A percentile compares a stretch with the other conserved stretches of the same genome.
Evolutionary conservation across 2,888 invertebrate species (phyloP).

Genomic region (Stenichneumon culpator): DNA sequence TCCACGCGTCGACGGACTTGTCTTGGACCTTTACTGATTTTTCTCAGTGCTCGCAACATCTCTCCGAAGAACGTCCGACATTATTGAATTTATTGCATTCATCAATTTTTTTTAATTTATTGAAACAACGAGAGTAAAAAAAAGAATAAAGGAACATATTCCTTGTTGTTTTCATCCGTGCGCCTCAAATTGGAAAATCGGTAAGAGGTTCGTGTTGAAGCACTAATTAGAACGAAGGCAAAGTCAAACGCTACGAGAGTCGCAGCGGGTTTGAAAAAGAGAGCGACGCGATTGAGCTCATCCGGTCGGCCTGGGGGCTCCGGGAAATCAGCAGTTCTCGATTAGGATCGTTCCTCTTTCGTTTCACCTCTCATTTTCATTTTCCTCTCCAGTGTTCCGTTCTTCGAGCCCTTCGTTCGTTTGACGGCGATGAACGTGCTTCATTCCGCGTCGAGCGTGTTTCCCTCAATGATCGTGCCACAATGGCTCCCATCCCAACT

Average conservation of each 20-base stretch:
- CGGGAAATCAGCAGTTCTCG: conserved; percentile 58
- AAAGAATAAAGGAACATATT: too few species aligned
- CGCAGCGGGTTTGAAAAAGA: conserved; percentile 16
- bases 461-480: conserved; percentile 14
- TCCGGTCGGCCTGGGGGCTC: conserved; percentile 40
- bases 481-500: conserved; percentile 6
- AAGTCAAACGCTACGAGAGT: conserved; percentile 16
- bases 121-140: too few species aligned
- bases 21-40: too few species aligned
- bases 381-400: conserved; percentile 11
- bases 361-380: conserved; percentile 50
- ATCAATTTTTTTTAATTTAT: too few species aligned
- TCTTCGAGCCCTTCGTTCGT: conserved; percentile 7
- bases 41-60: too few species aligned
- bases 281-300: conserved; percentile 53
- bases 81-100: too few species aligned
- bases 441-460: conserved; percentile 10
- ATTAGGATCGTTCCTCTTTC: conserved; percentile 60
- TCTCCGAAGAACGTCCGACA: too few species aligned
- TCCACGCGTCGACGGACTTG: too few species aligned
- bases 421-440: conserved; percentile 33
- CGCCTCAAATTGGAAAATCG: not conserved
- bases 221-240: not conserved
- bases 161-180: not conserved
- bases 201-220: not conserved